Evolutionary conservation across 2,113 vertebrate genomes (phyloP).

Genomic region (Synchiropus splendidus): DNA sequence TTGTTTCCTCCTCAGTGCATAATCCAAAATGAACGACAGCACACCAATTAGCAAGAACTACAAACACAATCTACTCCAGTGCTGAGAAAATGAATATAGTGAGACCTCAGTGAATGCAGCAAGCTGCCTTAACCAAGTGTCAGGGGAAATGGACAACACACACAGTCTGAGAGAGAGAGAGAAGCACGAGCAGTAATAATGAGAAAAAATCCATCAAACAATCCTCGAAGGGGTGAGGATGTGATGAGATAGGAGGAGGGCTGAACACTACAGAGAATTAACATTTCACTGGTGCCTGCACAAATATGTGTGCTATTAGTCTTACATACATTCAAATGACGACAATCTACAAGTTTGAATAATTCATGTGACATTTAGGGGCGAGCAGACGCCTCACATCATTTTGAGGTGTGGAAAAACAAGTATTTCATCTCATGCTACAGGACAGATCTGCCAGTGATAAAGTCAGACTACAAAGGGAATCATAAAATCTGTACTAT

Average conservation of each 20-base stretch:
- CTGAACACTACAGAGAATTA: constrained; percentile 10
- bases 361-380: constrained; percentile 20
- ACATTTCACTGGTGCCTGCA: constrained; percentile 11
- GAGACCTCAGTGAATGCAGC: constrained; percentile 30
- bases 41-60: constrained; percentile 1
- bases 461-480: no score
- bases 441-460: constrained; percentile 5
- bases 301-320: constrained; percentile 13
- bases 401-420: not conserved
- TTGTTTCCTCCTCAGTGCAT: constrained; percentile 53
- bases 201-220: constrained; percentile 1
- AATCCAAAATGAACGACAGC: constrained; percentile 18
- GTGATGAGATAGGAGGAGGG: constrained; percentile 20
- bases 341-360: constrained; percentile 15
- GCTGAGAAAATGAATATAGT: constrained; percentile 9
- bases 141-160: constrained; percentile 44
- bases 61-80: constrained; percentile 10
- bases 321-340: no score
- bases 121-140: constrained; percentile 58
- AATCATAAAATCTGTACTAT: no score
- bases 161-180: constrained; percentile 6
- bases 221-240: constrained; percentile 5
- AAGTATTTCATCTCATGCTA: constrained; percentile 6
- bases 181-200: not conserved
- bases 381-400: not conserved